Base-by-base conservation (phyloP, 2,888 invertebrate genomes). In the Lepidochrysops patricia region DNA sequence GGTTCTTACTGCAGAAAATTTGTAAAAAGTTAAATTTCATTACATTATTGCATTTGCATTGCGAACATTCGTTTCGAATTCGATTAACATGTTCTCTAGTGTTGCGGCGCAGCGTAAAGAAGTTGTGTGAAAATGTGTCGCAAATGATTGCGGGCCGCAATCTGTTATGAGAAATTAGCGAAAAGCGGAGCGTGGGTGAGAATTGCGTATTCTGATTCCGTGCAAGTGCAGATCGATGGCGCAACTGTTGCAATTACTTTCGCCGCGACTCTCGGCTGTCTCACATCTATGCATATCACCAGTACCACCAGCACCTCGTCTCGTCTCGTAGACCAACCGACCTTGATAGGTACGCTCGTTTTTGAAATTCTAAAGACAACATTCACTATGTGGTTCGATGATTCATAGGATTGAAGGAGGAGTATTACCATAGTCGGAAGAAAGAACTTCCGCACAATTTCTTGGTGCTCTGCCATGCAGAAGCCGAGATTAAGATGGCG, bases 131-230 rank as follows among this genome's bases (percentile, higher is more conserved):
- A 80, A 72, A 75, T 71, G 19, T 54, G 67, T 67, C 70, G 69
- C 73, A 72, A 72, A 75, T 70, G 72, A 63, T 71, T 72, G 70
- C 72, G 77, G 77, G 54, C 13, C 32, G 54, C 32, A 54, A 54
- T 54, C 54, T 71, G 76, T 78, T 80, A 82, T 87, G 84, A 82
- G 84, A 84, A 85, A 78, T 77, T 77, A 69, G 63, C 75, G 72
- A 79, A 82, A 86, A 85, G 80, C 79, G 69, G 86, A 86, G 74
- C 87, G 87, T 87, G 87, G 84, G 86, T 82, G 76, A 78, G 58
- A 50, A 77, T 82, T 82, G 80, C 79, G 77, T 76, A 76, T 77
- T 73, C 70, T 68, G 72, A 82, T 77, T 74, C 76, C 70, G 73
- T 68, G 70, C 77, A 78, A 80, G 75, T 79, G 79, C 74, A 75